A percentile compares a stretch with the other conserved stretches of the same genome.
Evolutionary conservation across 2,888 invertebrate species (phyloP).

Genomic region (Limnephilus auricula): DNA sequence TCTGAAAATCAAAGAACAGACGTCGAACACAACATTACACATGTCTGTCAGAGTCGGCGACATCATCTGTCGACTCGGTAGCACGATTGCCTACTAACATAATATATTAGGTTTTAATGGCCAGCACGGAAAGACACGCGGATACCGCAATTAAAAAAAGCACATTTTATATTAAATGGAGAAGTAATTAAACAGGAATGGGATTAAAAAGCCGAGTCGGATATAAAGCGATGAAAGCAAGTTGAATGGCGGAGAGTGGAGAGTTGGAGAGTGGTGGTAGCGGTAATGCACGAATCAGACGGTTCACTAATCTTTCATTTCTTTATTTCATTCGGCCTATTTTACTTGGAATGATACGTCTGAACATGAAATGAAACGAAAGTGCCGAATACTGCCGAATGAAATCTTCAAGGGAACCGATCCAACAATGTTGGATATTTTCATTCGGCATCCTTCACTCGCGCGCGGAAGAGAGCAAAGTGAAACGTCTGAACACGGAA

Average conservation of each 20-base stretch:
- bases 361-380: no score
- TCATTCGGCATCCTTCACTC: no score
- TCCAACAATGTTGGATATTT: no score
- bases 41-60: background rate
- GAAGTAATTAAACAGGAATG: slow-evolving; percentile 42
- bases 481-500: no score
- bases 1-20: slow-evolving; percentile 8
- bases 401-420: no score
- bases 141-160: slow-evolving; percentile 23
- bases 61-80: slow-evolving; percentile 5
- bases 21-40: background rate
- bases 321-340: no score
- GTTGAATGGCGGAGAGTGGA: no score
- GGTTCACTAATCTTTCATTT: no score
- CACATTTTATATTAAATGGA: slow-evolving; percentile 27
- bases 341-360: no score
- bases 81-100: slow-evolving; percentile 4
- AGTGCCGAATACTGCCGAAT: no score
- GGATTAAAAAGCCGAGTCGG: slow-evolving; percentile 39
- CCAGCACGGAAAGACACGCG: slow-evolving; percentile 6
- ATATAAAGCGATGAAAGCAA: slow-evolving; percentile 25
- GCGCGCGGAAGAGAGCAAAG: no score
- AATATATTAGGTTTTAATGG: slow-evolving; percentile 8
- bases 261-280: background rate
- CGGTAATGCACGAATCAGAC: no score